phyloP scores from a whole-genome alignment of 2,888 invertebrate genomes.

The Pristionchus entomophagus region DNA sequence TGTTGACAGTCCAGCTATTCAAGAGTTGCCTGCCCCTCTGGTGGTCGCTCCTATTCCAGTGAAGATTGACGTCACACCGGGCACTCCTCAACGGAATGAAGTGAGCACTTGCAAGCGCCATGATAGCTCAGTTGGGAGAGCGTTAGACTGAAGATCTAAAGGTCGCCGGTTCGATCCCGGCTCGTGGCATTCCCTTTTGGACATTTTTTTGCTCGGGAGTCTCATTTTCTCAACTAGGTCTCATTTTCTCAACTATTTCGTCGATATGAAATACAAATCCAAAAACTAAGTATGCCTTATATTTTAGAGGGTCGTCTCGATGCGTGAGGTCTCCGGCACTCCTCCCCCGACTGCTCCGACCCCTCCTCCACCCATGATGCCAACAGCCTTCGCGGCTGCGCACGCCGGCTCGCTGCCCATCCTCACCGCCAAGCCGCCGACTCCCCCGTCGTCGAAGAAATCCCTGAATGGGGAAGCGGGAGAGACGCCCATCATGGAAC shows the following conservation, averaged over 20 bases:
- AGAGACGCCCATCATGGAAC: constrained; percentile 42
- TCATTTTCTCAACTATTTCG: no score
- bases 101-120: neutral
- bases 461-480: neutral
- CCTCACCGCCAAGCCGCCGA: constrained; percentile 27
- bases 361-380: neutral
- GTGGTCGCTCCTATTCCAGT: neutral
- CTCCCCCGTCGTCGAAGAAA: neutral
- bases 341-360: neutral
- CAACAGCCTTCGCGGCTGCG: neutral
- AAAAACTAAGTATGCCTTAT: no score
- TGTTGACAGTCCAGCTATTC: neutral
- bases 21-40: neutral
- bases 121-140: neutral
- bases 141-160: neutral
- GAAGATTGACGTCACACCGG: neutral
- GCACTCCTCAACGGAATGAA: neutral
- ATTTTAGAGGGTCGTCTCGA: neutral
- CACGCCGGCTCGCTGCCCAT: constrained; percentile 4
- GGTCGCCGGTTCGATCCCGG: neutral
- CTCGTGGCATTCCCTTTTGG: no score
- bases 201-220: neutral
- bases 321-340: neutral
- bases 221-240: no score
- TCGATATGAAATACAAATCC: no score